A percentile compares a stretch with the other conserved stretches of the same genome.
phyloP scores from a whole-genome alignment of 2,113 vertebrate species.

The Sigmodon hispidus region DNA sequence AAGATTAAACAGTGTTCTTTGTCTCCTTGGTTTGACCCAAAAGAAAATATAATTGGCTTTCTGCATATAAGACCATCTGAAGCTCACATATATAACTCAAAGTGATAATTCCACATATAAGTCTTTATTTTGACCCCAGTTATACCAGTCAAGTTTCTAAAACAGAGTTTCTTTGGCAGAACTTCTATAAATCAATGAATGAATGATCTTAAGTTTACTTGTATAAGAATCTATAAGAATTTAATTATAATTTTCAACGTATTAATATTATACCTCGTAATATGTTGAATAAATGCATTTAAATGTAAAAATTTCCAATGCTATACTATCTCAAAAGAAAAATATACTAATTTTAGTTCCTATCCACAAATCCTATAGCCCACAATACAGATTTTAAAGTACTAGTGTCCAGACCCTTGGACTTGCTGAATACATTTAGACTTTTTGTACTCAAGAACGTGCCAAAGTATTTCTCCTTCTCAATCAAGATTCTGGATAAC shows the following conservation, averaged over 20 bases:
- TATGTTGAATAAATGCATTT: neutral
- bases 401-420: neutral
- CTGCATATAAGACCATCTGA: neutral
- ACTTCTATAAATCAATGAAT: neutral
- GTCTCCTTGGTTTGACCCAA: neutral
- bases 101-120: neutral
- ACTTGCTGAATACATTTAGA: neutral
- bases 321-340: neutral
- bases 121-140: neutral
- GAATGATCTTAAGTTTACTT: neutral
- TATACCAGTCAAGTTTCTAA: slow-evolving; percentile 12
- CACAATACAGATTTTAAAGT: neutral
- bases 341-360: neutral
- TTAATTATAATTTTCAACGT: neutral
- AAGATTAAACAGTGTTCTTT: neutral
- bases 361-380: neutral
- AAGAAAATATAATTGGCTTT: neutral
- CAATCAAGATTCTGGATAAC: neutral
- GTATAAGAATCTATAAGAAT: neutral
- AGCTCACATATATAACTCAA: neutral
- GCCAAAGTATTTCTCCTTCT: neutral
- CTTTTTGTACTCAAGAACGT: neutral
- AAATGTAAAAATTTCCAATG: neutral
- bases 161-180: neutral
- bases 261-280: neutral